Evolutionary conservation across 1,140 invertebrate species (phyloP), one percentile per base, ranked within the genome.

Genomic region (Cydia amplana): DNA sequence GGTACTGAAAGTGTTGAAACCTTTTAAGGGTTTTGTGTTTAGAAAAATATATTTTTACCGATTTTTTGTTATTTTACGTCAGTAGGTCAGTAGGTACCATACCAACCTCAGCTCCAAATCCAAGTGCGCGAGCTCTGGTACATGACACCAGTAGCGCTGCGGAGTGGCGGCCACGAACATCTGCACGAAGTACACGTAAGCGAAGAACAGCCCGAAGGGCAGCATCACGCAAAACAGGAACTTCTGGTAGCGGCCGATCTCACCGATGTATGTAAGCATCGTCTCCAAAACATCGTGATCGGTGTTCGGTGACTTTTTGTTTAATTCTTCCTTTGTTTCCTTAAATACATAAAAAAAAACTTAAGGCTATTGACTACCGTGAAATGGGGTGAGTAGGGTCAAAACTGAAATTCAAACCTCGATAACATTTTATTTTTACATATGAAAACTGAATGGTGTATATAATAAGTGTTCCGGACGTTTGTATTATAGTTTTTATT

Each of bases 141-240:
- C 89, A 40, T 79, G 83, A 81, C 95, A 96, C 94, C 94, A 95
- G 84, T 96, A 94, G 5, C 93, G 83, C 9, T 95, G 95, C 2
- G 92, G 93, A 0, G 94, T 93, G 10, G 86, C 86, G 0, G 95
- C 93, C 90, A 96, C 94, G 87, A 96, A 96, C 79, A 96, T 93
- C 85, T 96, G 96, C 80, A 94, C 95, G 90, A 95, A 96, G 78
- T 95, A 95, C 63, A 96, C 94, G 83, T 95, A 95, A 1, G 95
- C 94, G 74, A 94, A 94, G 16, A 95, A 95, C 3, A 96, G 80
- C 0, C 88, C 89, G 65, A 91, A 90, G 0, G 91, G 91, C 40
- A 83, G 64, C 90, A 91, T 91, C 9, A 94, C 92, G 2, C 95
- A 86, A 77, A 96, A 94, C 86, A 94, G 94, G 16, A 96, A 79